Conservation (phyloP, 2,888 invertebrate species). For the Ectobius pallidus region DNA sequence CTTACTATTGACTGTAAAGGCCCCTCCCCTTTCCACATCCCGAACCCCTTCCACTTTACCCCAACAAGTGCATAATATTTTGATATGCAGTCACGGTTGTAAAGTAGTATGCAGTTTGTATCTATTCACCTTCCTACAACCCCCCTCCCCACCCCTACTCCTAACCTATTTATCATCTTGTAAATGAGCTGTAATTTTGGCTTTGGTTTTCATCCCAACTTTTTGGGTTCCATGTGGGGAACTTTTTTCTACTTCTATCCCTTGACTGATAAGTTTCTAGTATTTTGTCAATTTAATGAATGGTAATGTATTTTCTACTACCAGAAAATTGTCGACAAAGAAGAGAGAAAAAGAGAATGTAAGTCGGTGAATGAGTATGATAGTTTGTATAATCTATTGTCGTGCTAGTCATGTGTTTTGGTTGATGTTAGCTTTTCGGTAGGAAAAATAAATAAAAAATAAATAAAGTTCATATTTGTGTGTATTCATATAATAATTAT, state of each 20-base stretch:
- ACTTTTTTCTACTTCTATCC: neutral
- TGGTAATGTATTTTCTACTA: constrained; percentile 20
- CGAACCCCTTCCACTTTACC: neutral
- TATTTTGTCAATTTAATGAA: constrained; percentile 16
- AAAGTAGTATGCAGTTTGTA: constrained; percentile 3
- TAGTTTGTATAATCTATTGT: constrained; percentile 40
- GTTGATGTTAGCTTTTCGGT: constrained; percentile 25
- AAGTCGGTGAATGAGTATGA: constrained; percentile 32
- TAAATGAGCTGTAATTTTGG: constrained; percentile 15
- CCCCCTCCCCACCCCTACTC: no score
- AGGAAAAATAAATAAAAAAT: no score
- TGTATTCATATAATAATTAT: constrained; percentile 15
- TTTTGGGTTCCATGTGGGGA: constrained; percentile 4
- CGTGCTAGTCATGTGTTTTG: constrained; percentile 40
- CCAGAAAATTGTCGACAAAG: neutral
- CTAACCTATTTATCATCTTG: neutral
- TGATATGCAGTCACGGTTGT: neutral
- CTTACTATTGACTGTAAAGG: neutral
- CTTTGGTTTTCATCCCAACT: constrained; percentile 3
- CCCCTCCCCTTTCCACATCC: neutral
- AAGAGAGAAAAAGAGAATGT: neutral
- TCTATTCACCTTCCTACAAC: neutral
- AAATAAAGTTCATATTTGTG: constrained; percentile 3
- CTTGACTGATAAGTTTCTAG: constrained; percentile 18
- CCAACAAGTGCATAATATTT: constrained; percentile 14